Evolutionary conservation across 35 echinoderm and acorn worm species (phyloP).

Genomic region (Ophiothrix spiculata): DNA sequence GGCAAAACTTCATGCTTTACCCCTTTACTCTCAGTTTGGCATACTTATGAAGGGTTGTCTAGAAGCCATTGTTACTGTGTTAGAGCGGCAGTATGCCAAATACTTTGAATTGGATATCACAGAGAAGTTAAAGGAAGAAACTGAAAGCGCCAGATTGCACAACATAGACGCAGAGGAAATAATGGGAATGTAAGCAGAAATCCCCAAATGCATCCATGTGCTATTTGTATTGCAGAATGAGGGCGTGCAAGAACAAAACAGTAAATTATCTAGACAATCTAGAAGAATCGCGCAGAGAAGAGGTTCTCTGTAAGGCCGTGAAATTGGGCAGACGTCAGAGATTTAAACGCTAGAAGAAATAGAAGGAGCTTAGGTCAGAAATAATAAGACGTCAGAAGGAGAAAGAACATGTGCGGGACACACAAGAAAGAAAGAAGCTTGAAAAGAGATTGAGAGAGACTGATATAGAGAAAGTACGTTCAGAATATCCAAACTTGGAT

Average conservation of each 20-base stretch:
- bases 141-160: conserved; percentile 2
- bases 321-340: neutral
- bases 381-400: neutral
- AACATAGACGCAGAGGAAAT: conserved; percentile 40
- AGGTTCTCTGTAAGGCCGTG: neutral
- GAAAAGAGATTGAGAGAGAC: neutral
- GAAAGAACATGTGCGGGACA: neutral
- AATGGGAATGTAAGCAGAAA: conserved; percentile 35
- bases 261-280: conserved; percentile 11
- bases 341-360: neutral
- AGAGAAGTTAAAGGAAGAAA: conserved; percentile 13
- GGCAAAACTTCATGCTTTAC: neutral
- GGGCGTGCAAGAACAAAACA: conserved; percentile 33
- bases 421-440: neutral
- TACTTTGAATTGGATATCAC: conserved; percentile 28
- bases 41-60: neutral
- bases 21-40: neutral
- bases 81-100: conserved; percentile 18
- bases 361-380: neutral
- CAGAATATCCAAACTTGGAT: neutral
- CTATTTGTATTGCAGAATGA: conserved; percentile 24
- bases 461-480: neutral
- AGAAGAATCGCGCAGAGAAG: neutral
- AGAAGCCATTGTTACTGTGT: neutral
- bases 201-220: conserved; percentile 12